Evolutionary conservation across 2,797 vertebrate genomes (phyloP).

Genomic region (Cheirogaleus major): DNA sequence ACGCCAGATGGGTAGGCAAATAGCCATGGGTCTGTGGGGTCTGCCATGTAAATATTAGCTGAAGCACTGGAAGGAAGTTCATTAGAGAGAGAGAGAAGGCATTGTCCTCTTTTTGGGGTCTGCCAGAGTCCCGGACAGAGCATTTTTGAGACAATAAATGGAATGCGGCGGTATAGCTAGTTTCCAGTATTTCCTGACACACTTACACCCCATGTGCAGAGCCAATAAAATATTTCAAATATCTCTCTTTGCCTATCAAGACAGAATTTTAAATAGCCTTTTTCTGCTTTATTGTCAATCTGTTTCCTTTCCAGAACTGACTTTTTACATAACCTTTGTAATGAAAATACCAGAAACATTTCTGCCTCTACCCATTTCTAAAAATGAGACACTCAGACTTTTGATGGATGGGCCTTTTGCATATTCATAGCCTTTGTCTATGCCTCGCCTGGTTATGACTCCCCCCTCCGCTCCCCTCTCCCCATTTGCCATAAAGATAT

Average conservation of each 20-base stretch:
- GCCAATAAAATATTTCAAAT: constrained; percentile 77
- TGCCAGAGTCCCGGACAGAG: constrained; percentile 57
- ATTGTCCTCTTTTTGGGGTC: constrained; percentile 58
- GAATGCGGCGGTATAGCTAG: constrained; percentile 27
- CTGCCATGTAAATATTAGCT: constrained; percentile 69
- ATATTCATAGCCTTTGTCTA: constrained; percentile 78
- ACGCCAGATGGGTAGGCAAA: constrained; percentile 85
- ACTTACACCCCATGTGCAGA: constrained; percentile 10
- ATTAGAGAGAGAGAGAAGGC: constrained; percentile 36
- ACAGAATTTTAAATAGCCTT: constrained; percentile 74
- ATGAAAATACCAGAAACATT: constrained; percentile 73
- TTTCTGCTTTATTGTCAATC: constrained; percentile 77
- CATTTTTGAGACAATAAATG: constrained; percentile 64
- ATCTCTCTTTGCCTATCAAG: constrained; percentile 61
- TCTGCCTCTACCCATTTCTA: constrained; percentile 67
- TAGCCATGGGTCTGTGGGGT: constrained; percentile 57
- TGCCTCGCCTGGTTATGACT: constrained; percentile 58
- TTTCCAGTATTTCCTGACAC: constrained; percentile 60
- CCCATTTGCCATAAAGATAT: constrained; percentile 67
- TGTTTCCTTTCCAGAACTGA: constrained; percentile 77
- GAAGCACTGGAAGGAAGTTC: constrained; percentile 44
- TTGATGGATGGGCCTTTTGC: constrained; percentile 78
- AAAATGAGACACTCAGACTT: constrained; percentile 76
- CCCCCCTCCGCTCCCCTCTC: neutral
- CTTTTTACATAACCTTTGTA: constrained; percentile 78